Evolutionary conservation across 2,888 invertebrate species (phyloP).

Genomic region (Neoascia interrupta): DNA sequence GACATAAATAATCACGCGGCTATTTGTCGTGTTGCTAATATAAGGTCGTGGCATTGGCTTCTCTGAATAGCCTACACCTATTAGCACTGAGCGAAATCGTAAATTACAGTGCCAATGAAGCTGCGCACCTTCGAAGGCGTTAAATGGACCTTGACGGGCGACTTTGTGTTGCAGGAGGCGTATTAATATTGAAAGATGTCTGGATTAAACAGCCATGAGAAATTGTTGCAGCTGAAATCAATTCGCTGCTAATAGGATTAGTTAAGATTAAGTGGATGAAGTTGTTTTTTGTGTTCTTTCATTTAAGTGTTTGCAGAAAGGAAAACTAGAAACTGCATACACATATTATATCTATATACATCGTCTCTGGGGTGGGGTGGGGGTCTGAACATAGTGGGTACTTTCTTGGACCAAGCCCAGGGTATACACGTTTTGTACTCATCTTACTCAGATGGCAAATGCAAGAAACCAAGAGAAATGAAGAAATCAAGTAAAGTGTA

Average conservation of each 20-base stretch:
- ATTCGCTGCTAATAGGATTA: constrained; percentile 55
- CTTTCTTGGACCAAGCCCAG: no score
- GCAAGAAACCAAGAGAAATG: no score
- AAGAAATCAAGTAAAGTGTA: no score
- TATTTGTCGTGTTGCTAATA: constrained; percentile 61
- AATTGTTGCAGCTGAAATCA: constrained; percentile 34
- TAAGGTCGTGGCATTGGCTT: constrained; percentile 45
- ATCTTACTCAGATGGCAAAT: no score
- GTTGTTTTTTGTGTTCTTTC: no score
- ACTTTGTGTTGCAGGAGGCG: constrained; percentile 35
- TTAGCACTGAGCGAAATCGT: constrained; percentile 62
- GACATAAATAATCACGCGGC: constrained; percentile 67
- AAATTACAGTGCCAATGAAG: constrained; percentile 46
- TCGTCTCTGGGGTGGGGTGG: no score
- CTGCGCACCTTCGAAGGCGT: constrained; percentile 37
- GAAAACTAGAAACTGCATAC: no score
- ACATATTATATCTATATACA: no score
- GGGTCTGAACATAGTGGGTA: no score
- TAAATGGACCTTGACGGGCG: constrained; percentile 30
- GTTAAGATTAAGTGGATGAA: constrained; percentile 52
- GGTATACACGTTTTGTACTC: no score
- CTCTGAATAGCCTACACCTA: constrained; percentile 56
- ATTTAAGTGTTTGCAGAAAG: no score
- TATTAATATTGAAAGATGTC: constrained; percentile 47
- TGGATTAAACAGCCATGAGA: constrained; percentile 35